phyloP scores from a whole-genome alignment of 2,113 vertebrate species.

The Chamaea fasciata region DNA sequence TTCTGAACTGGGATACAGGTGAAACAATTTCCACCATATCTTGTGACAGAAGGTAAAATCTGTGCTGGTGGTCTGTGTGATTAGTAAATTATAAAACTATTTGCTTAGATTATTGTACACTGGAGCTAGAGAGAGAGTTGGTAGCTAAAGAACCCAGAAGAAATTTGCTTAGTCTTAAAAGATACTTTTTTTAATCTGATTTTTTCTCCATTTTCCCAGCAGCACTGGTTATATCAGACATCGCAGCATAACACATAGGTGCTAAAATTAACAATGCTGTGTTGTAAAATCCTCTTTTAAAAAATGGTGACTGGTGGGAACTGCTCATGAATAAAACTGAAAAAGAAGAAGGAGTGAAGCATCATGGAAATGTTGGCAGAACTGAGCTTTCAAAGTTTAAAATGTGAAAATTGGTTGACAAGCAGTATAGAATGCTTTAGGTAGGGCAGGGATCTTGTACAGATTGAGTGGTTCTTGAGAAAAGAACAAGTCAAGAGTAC shows the following conservation, averaged over 20 bases:
- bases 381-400: neutral
- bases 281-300: neutral
- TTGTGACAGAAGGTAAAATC: neutral
- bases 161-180: neutral
- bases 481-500: neutral
- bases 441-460: neutral
- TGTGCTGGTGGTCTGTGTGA: neutral
- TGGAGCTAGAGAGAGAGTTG: neutral
- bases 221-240: neutral
- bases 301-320: neutral
- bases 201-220: neutral
- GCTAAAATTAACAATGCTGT: conserved; percentile 23
- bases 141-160: neutral
- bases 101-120: neutral
- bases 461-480: neutral
- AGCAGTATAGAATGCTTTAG: neutral
- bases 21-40: neutral
- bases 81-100: neutral
- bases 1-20: neutral
- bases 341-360: neutral
- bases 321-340: neutral
- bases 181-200: neutral
- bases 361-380: neutral
- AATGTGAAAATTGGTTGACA: neutral
- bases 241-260: neutral